Evolutionary conservation across 1,140 invertebrate species (phyloP).

Genomic region (Ganaspis sp.): DNA sequence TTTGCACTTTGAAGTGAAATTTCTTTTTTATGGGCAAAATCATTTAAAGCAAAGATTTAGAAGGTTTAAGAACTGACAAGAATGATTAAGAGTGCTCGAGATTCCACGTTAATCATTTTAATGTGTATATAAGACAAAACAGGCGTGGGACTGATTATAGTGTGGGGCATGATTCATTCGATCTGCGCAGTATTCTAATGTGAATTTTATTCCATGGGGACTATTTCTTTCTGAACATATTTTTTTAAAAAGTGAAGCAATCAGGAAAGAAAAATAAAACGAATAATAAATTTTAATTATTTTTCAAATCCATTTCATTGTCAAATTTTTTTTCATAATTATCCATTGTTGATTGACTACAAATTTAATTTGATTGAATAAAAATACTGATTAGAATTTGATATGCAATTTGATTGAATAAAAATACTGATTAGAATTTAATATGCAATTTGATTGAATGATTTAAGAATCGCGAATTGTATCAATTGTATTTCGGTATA

Average conservation of each 20-base stretch:
- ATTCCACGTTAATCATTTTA: conserved; percentile 24
- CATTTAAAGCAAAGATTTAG: conserved; percentile 20
- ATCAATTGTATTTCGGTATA: too few relatives aligned
- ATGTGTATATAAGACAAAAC: conserved; percentile 29
- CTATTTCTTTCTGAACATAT: too few relatives aligned
- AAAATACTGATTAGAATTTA: too few relatives aligned
- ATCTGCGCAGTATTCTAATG: conserved; percentile 15
- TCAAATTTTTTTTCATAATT: too few relatives aligned
- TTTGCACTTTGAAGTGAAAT: neutral
- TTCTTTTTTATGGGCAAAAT: conserved; percentile 3
- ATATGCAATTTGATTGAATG: too few relatives aligned
- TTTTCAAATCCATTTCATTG: too few relatives aligned
- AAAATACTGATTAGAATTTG: too few relatives aligned
- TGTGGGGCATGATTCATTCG: conserved; percentile 12
- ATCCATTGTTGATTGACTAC: too few relatives aligned
- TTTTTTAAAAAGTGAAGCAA: too few relatives aligned
- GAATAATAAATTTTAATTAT: neutral
- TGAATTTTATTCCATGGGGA: conserved; percentile 7
- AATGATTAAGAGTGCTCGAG: conserved; percentile 15
- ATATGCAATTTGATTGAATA: too few relatives aligned
- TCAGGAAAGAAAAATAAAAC: neutral
- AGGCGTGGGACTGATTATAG: conserved; percentile 26
- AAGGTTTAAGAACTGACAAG: conserved; percentile 3
- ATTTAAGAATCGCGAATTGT: too few relatives aligned
- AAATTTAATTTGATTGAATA: too few relatives aligned